Evolutionary conservation across 2,113 vertebrate genomes (phyloP), one percentile per base, ranked within the genome.

Genomic region (Tichodroma muraria): DNA sequence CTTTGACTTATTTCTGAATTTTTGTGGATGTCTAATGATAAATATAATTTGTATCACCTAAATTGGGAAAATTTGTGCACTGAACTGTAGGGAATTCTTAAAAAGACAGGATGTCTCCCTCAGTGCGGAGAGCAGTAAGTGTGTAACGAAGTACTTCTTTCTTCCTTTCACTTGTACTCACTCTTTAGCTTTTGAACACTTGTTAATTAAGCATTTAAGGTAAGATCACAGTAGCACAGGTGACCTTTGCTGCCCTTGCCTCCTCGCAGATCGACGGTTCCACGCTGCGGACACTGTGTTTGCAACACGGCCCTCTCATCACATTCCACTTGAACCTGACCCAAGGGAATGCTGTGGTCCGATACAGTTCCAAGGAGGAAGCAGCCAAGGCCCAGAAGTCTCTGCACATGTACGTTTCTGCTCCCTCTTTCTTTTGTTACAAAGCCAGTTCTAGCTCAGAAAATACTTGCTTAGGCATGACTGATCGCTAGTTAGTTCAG

Each of bases 291-390:
- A 99, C 99, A 2, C 98, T 99, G 96, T 99, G 99, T 93, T 98
- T 99, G 98, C 99, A 99, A 87, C 99, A 99, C 16, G 99, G 99
- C 89, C 99, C 99, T 90, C 98, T 99, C 80, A 98, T 99, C 97
- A 99, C 99, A 97, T 99, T 99, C 99, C 99, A 99, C 97, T 98
- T 99, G 98, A 99, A 99, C 98, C 98, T 99, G 98, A 99, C 99
- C 5, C 99, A 99, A 98, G 99, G 99, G 95, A 99, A 99, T 50
- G 99, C 99, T 30, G 98, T 99, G 95, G 99, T 99, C 97, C 99
- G 99, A 96, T 99, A 99, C 98, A 99, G 99, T 97, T 99, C 99
- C 97, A 99, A 99, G 98, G 99, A 99, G 64, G 99, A 99, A 88
- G 98, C 99, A 24, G 98, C 99, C 94, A 99, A 99, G 97, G 99